Evolutionary conservation across 2,888 invertebrate species (phyloP).

Genomic region (Euspilapteryx auroguttella): DNA sequence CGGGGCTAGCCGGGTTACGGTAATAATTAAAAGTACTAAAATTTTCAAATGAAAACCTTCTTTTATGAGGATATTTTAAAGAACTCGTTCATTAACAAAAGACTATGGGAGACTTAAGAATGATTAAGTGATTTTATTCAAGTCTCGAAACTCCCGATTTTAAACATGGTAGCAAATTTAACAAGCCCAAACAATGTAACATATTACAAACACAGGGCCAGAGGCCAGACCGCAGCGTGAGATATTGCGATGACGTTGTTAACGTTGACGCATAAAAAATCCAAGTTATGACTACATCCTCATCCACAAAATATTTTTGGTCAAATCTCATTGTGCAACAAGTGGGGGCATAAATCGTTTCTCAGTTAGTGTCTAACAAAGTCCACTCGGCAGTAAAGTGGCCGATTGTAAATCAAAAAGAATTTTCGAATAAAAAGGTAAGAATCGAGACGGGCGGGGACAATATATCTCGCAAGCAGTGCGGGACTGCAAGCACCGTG

Average conservation of each 20-base stretch:
- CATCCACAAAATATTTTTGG: slow-evolving; percentile 40
- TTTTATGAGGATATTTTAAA: no score
- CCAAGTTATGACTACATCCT: slow-evolving; percentile 25
- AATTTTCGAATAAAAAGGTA: slow-evolving; percentile 42
- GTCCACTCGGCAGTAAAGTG: slow-evolving; percentile 49
- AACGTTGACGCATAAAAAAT: slow-evolving; percentile 20
- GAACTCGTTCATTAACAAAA: no score
- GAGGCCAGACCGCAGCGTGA: slow-evolving; percentile 9
- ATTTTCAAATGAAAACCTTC: no score
- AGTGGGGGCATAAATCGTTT: slow-evolving; percentile 43
- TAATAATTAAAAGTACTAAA: no score
- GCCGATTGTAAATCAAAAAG: slow-evolving; percentile 53
- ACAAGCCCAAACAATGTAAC: neutral
- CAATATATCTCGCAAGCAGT: no score
- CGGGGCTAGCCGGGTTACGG: no score
- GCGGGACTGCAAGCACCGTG: no score
- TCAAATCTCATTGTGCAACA: slow-evolving; percentile 34
- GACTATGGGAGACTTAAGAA: no score
- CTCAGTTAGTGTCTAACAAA: slow-evolving; percentile 51
- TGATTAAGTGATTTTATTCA: no score
- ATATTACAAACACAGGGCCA: no score
- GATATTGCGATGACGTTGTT: slow-evolving; percentile 25
- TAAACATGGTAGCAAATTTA: no score
- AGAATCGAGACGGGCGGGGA: slow-evolving; percentile 27
- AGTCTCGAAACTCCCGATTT: no score